Percentiles rank a stretch among this genome's conserved stretches.
These are phyloP conservation scores for Ammodytes marinus DNA, from an alignment of 2,113 vertebrate genomes.

Conservation along the genomic window DNA sequence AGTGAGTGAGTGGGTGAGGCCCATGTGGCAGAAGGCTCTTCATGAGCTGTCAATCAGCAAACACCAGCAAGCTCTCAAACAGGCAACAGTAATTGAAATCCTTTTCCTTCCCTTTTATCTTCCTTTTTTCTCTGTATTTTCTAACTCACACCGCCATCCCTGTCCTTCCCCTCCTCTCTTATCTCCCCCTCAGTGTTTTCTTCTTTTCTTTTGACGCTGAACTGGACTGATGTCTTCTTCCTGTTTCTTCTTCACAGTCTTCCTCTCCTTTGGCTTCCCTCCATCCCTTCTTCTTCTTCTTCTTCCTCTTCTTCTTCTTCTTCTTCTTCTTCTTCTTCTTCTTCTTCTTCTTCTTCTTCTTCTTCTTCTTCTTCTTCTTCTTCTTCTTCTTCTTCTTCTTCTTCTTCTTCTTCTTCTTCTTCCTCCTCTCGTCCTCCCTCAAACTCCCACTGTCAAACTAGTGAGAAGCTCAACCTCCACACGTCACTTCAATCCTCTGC, in stretches of 20 bases:
- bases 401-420: too few relatives aligned
- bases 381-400: not conserved
- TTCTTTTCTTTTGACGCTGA: not conserved
- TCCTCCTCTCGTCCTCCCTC: not conserved
- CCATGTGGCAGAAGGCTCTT: constrained; percentile 47
- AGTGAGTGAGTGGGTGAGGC: constrained; percentile 50
- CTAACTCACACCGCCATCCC: not conserved
- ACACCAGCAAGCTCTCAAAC: constrained; percentile 32
- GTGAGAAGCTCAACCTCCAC: not conserved
- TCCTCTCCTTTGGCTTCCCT: constrained; percentile 12
- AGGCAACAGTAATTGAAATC: constrained; percentile 47
- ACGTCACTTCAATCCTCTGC: not conserved
- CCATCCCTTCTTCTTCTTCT: not conserved
- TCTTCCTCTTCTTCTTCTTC: not conserved
- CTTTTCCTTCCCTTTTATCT: not conserved
- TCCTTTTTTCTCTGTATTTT: not conserved
- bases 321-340: not conserved
- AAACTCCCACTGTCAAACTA: constrained; percentile 23
- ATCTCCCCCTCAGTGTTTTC: not conserved
- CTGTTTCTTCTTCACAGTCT: not conserved
- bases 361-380: not conserved
- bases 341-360: not conserved
- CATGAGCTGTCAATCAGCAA: constrained; percentile 59
- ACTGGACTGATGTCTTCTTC: not conserved
- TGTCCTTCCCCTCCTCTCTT: too few relatives aligned